Evolutionary conservation across 2,888 invertebrate species (phyloP).

Genomic region (Parthenolecanium corni): DNA sequence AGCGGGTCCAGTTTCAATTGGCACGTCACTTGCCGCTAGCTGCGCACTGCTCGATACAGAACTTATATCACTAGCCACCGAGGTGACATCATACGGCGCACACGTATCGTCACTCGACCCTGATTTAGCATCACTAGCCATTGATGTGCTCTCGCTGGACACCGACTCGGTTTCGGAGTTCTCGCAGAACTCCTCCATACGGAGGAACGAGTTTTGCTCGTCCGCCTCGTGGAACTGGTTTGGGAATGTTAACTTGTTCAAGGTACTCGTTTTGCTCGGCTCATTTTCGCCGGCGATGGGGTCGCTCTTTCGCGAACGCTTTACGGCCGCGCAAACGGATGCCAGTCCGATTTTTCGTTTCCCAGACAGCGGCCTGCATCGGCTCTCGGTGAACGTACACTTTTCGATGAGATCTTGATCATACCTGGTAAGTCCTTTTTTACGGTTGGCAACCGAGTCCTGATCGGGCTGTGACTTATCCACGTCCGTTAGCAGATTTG

Average conservation of each 20-base stretch:
- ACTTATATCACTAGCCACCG: too few species aligned
- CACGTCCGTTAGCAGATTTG: conserved; percentile 1
- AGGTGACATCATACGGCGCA: too few species aligned
- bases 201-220: background rate
- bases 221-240: background rate
- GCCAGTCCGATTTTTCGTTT: conserved; percentile 19
- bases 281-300: background rate
- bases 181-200: too few species aligned
- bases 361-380: conserved; percentile 19
- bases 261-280: background rate
- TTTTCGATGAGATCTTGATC: conserved; percentile 23
- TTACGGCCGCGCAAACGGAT: conserved; percentile 5
- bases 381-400: conserved; percentile 17
- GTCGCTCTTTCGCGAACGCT: conserved; percentile 6
- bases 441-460: conserved; percentile 5
- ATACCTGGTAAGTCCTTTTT: conserved; percentile 20
- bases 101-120: too few species aligned
- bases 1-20: too few species aligned
- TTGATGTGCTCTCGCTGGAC: too few species aligned
- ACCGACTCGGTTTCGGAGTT: too few species aligned
- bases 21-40: too few species aligned
- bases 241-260: conserved; percentile 19
- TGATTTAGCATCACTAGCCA: too few species aligned
- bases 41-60: too few species aligned
- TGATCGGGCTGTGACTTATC: conserved; percentile 3